These are phyloP conservation scores for Alethe diademata DNA, from an alignment of 2,113 vertebrate genomes.

Conservation along the genomic window DNA sequence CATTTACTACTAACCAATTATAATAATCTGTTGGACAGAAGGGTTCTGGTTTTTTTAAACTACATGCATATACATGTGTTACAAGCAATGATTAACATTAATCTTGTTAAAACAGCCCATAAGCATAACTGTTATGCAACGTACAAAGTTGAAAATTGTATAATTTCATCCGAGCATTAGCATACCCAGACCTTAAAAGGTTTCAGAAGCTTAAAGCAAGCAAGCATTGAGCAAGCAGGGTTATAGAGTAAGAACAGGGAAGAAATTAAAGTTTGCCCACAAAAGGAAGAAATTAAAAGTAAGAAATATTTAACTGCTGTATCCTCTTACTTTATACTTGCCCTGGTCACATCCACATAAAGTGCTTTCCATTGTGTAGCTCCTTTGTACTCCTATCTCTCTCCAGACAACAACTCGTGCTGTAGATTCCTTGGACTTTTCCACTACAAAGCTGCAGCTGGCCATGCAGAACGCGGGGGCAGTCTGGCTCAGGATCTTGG, in stretches of 20 bases:
- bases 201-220: background rate
- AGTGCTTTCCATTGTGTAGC: conserved; percentile 98
- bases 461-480: conserved; percentile 95
- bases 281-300: background rate
- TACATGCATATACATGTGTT: background rate
- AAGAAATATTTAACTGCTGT: background rate
- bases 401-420: conserved; percentile 97
- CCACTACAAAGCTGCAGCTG: conserved; percentile 98
- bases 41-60: background rate
- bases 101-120: conserved; percentile 10
- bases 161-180: background rate
- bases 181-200: background rate
- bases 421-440: conserved; percentile 96
- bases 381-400: conserved; percentile 94
- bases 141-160: background rate
- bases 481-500: conserved; percentile 92
- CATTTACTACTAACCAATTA: background rate
- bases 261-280: background rate
- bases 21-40: background rate
- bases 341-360: conserved; percentile 97
- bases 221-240: background rate
- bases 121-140: background rate
- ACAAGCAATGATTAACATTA: background rate
- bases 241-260: background rate
- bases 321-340: conserved; percentile 88